A percentile compares a stretch with the other conserved stretches of the same genome.
Conservation (phyloP, 2,113 vertebrate genomes). For the Passer domesticus region DNA sequence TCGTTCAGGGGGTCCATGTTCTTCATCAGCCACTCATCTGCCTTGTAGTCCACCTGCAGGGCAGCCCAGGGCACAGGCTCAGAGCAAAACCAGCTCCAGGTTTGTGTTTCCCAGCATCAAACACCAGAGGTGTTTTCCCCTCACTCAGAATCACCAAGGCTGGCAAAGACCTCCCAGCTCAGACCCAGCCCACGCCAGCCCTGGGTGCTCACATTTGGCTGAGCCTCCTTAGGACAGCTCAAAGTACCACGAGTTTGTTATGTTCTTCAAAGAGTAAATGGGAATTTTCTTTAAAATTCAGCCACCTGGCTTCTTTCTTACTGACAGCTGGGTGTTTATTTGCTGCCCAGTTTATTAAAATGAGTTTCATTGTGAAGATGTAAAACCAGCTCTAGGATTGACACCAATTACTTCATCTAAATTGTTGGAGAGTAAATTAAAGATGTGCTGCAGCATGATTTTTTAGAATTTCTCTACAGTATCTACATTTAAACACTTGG, state of each 20-base stretch:
- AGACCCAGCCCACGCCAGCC: not conserved
- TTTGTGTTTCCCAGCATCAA: rapidly evolving
- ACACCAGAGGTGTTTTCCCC: not conserved
- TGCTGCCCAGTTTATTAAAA: not conserved
- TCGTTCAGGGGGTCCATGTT: constrained; percentile 99
- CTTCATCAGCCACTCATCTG: constrained; percentile 99
- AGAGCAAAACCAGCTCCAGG: not conserved
- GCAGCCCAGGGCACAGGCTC: not conserved
- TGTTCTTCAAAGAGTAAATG: not conserved
- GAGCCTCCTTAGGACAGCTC: not conserved
- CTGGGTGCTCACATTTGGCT: not conserved
- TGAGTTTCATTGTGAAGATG: not conserved
- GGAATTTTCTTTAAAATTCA: not conserved
- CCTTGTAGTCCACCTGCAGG: constrained; percentile 94
- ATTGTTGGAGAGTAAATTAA: not conserved
- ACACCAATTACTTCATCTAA: not conserved
- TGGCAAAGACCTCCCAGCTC: not conserved
- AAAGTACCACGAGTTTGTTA: not conserved
- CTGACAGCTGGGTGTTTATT: not conserved
- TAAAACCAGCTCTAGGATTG: not conserved
- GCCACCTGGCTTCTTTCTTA: not conserved
- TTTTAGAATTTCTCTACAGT: not conserved
- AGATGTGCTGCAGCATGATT: not conserved
- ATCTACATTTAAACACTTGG: not conserved
- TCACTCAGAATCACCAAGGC: not conserved